Conservation (phyloP, 2,113 vertebrate species). For the Gallinago jamesoni region DNA sequence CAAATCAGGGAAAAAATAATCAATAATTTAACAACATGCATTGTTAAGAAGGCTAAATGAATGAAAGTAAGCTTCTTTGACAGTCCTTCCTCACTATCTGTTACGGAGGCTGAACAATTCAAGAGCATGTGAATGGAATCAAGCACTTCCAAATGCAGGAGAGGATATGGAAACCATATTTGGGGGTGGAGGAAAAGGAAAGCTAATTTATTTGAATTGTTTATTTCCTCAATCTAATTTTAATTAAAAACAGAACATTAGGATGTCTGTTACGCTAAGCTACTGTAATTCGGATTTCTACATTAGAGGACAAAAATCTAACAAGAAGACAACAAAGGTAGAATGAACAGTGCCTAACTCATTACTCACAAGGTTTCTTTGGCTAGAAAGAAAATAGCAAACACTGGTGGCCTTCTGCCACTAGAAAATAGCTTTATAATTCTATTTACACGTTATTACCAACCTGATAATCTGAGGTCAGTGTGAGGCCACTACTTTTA, state of each 20-base stretch:
- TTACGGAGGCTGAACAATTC: not conserved
- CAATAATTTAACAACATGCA: not conserved
- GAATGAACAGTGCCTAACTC: not conserved
- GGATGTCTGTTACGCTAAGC: constrained; percentile 9
- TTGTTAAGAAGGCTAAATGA: not conserved
- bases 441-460: constrained; percentile 39
- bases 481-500: not conserved
- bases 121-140: not conserved
- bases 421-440: constrained; percentile 17
- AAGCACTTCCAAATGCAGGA: not conserved
- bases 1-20: not conserved
- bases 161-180: not conserved
- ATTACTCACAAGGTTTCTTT: not conserved
- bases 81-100: not conserved
- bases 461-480: constrained; percentile 28
- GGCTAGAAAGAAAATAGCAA: not conserved
- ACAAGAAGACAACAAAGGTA: constrained; percentile 5
- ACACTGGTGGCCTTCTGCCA: not conserved
- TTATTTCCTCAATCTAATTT: constrained; percentile 51
- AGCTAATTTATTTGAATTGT: constrained; percentile 37
- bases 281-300: constrained; percentile 48
- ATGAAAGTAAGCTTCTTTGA: not conserved
- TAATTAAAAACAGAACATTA: constrained; percentile 59
- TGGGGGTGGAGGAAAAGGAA: not conserved
- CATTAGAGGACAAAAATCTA: constrained; percentile 15